Conservation (phyloP, 2,797 vertebrate species). For the Rhynchotus rufescens region DNA sequence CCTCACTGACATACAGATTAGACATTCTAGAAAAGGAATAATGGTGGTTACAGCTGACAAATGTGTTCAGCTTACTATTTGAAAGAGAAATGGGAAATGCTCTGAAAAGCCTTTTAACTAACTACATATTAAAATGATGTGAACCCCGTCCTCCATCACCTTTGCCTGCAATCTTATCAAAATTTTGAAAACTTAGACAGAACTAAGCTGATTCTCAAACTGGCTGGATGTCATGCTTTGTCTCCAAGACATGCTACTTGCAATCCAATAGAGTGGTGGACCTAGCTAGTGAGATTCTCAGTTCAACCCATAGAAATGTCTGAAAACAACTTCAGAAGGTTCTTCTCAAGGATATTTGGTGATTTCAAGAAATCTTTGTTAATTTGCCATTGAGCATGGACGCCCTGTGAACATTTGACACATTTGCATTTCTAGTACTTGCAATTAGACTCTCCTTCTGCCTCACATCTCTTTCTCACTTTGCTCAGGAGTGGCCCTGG, state of each 20-base stretch:
- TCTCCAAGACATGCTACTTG: neutral
- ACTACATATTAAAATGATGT: neutral
- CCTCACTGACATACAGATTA: neutral
- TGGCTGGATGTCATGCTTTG: neutral
- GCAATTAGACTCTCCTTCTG: fast-evolving
- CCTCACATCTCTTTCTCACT: fast-evolving
- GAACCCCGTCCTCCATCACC: fast-evolving
- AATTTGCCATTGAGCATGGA: neutral
- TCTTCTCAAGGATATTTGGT: neutral
- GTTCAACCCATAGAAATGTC: neutral
- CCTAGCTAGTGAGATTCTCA: neutral
- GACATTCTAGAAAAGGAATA: neutral
- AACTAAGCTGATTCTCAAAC: neutral
- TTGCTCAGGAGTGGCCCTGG: neutral
- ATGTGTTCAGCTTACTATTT: neutral
- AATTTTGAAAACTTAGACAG: neutral
- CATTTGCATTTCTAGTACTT: neutral
- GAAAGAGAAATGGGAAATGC: neutral
- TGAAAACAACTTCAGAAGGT: too few species aligned
- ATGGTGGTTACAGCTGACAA: neutral
- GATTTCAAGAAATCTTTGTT: neutral
- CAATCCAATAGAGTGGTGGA: neutral
- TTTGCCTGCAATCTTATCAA: neutral
- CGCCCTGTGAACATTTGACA: neutral
- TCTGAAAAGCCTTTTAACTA: neutral